Evolutionary conservation across 2,113 vertebrate species (phyloP).

Genomic region (Coregonus clupeaformis): DNA sequence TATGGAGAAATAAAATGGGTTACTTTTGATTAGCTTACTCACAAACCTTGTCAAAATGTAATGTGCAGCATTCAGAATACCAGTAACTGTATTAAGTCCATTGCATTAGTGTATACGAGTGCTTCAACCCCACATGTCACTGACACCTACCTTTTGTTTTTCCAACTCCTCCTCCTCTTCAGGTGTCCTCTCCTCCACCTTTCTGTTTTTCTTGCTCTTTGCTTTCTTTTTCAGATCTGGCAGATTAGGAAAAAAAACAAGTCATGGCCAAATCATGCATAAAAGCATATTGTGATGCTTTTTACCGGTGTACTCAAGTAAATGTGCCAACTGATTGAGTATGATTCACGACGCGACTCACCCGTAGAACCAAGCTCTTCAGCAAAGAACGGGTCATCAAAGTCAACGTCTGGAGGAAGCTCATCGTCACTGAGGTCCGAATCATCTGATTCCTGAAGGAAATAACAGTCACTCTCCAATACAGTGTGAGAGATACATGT

Average conservation of each 20-base stretch:
- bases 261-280: too few relatives aligned
- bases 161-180: slow-evolving; percentile 81
- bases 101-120: too few relatives aligned
- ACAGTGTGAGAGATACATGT: background rate
- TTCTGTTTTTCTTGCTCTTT: slow-evolving; percentile 55
- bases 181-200: slow-evolving; percentile 59
- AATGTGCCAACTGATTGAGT: background rate
- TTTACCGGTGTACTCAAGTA: too few relatives aligned
- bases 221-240: slow-evolving; percentile 73
- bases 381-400: slow-evolving; percentile 87
- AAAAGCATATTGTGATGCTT: too few relatives aligned
- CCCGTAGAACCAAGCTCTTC: slow-evolving; percentile 82
- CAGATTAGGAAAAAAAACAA: slow-evolving; percentile 11
- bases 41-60: too few relatives aligned
- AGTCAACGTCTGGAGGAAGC: slow-evolving; percentile 85
- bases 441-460: slow-evolving; percentile 62
- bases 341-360: slow-evolving; percentile 45
- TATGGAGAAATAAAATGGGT: background rate
- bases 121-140: too few relatives aligned
- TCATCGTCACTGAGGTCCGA: slow-evolving; percentile 79
- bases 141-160: slow-evolving; percentile 79
- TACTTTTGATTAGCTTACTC: background rate
- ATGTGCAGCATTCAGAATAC: too few relatives aligned
- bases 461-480: background rate
- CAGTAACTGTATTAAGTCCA: too few relatives aligned